Percentiles rank a stretch among this genome's conserved stretches.
phyloP scores from a whole-genome alignment of 1,140 invertebrate species.

The Leptoteleia sp. region DNA sequence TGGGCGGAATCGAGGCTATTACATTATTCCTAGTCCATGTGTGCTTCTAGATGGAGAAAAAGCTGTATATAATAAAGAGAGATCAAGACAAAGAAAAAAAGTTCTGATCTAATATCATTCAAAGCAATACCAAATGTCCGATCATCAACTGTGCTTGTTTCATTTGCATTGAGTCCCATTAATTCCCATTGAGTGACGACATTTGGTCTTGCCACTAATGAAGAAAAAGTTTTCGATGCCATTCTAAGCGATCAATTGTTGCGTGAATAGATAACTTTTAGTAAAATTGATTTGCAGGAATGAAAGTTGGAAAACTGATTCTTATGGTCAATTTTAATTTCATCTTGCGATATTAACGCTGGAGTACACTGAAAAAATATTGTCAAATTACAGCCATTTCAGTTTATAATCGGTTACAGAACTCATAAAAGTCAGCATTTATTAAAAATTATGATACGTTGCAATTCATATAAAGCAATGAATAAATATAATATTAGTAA shows the following conservation, averaged over 20 bases:
- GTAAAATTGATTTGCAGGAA: constrained; percentile 39
- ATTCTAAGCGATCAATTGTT: constrained; percentile 69
- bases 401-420: too few relatives aligned
- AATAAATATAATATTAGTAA: too few relatives aligned
- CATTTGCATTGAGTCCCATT: neutral
- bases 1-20: constrained; percentile 44
- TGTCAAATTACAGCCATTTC: too few relatives aligned
- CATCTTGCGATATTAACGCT: too few relatives aligned
- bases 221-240: constrained; percentile 69
- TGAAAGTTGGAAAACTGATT: constrained; percentile 27
- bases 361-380: too few relatives aligned
- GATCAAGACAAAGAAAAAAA: constrained; percentile 58
- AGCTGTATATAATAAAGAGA: constrained; percentile 63
- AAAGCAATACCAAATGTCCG: constrained; percentile 44
- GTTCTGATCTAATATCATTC: constrained; percentile 51
- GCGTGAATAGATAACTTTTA: constrained; percentile 51
- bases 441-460: too few relatives aligned
- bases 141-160: too few relatives aligned
- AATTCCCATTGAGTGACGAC: constrained; percentile 24
- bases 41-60: constrained; percentile 61
- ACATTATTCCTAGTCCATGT: constrained; percentile 59
- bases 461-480: too few relatives aligned
- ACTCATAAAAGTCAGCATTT: too few relatives aligned
- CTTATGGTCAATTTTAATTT: constrained; percentile 3
- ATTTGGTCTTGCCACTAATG: constrained; percentile 56